These are phyloP conservation scores for Leptodactylus fallax DNA, from an alignment of 2,797 vertebrate genomes.

Conservation along the genomic window DNA sequence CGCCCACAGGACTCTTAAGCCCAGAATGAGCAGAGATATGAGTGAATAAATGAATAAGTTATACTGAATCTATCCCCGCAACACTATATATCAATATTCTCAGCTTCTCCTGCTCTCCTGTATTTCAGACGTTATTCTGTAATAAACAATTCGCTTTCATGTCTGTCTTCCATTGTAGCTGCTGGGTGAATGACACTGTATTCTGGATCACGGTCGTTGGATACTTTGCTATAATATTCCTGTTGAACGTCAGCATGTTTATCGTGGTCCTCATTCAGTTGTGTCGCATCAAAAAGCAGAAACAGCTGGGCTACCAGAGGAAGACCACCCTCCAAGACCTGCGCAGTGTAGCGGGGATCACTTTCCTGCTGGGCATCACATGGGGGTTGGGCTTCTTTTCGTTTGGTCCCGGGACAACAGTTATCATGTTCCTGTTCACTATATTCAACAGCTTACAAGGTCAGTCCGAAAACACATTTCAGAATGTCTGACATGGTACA, in stretches of 20 bases:
- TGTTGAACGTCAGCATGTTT: constrained; percentile 88
- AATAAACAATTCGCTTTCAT: background rate
- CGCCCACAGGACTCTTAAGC: too few species aligned
- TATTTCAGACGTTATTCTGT: too few species aligned
- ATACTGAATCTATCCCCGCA: too few species aligned
- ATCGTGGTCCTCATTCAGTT: constrained; percentile 92
- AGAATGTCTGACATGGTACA: background rate
- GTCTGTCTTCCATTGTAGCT: constrained; percentile 77
- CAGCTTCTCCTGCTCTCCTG: too few species aligned
- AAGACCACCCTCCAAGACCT: constrained; percentile 85
- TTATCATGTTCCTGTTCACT: constrained; percentile 91
- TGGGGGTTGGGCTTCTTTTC: constrained; percentile 96
- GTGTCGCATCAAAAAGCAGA: constrained; percentile 90
- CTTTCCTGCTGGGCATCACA: constrained; percentile 91
- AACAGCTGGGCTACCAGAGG: constrained; percentile 87
- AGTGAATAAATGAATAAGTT: too few species aligned
- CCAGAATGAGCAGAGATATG: too few species aligned
- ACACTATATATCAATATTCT: too few species aligned
- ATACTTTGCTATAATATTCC: constrained; percentile 89
- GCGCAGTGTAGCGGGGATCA: constrained; percentile 86
- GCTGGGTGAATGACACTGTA: constrained; percentile 86
- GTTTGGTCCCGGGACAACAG: constrained; percentile 84
- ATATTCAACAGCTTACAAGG: constrained; percentile 95
- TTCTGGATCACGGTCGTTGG: constrained; percentile 92
- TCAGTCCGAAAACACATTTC: constrained; percentile 67